Conservation (phyloP, 2,113 vertebrate genomes). For the Scomber japonicus region DNA sequence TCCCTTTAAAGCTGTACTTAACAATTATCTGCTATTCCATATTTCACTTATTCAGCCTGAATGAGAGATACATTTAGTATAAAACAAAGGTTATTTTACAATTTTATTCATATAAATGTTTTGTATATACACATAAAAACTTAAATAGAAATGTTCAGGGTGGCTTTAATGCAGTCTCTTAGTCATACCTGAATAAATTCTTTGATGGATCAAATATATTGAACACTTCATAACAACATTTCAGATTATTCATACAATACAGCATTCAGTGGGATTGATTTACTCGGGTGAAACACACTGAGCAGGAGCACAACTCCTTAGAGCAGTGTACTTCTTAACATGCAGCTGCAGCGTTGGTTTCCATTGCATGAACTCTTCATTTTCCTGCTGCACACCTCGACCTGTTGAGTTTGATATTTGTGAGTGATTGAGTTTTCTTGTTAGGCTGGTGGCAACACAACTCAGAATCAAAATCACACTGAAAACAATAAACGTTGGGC, state of each 20-base stretch:
- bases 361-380: constrained; percentile 44
- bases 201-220: constrained; percentile 6
- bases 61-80: too few relatives aligned
- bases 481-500: constrained; percentile 46
- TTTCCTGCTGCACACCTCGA: constrained; percentile 40
- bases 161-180: not conserved
- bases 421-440: constrained; percentile 70
- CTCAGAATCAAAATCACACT: constrained; percentile 35
- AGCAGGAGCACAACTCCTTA: constrained; percentile 4
- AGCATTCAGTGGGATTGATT: constrained; percentile 17
- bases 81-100: too few relatives aligned
- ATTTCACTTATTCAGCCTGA: not conserved
- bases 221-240: constrained; percentile 5
- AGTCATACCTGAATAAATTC: not conserved
- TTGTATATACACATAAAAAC: not conserved
- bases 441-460: constrained; percentile 36
- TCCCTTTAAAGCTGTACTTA: too few relatives aligned
- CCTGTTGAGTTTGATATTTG: constrained; percentile 67
- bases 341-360: constrained; percentile 41
- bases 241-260: constrained; percentile 12
- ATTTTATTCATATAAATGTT: too few relatives aligned
- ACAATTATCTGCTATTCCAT: too few relatives aligned
- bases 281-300: not conserved
- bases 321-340: constrained; percentile 23
- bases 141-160: not conserved